These are phyloP conservation scores for Calidris pygmaea DNA, from an alignment of 2,113 vertebrate species.

Conservation along the genomic window DNA sequence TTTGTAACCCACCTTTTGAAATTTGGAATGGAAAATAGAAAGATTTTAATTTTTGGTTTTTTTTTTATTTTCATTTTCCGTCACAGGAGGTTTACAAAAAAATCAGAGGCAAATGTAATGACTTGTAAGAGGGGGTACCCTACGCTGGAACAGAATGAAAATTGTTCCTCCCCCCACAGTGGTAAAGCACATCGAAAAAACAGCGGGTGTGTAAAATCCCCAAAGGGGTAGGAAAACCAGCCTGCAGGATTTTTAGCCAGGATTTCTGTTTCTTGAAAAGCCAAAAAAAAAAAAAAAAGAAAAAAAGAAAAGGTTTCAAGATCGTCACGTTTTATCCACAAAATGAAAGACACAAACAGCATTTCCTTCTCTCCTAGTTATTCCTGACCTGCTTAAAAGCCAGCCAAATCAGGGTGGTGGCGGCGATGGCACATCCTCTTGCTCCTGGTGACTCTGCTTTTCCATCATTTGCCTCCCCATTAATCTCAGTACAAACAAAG, in stretches of 20 bases:
- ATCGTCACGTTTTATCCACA: neutral
- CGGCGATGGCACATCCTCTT: slow-evolving; percentile 4
- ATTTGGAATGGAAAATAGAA: neutral
- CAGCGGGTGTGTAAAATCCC: neutral
- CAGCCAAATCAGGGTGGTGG: neutral
- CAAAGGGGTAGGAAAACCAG: neutral
- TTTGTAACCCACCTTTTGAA: neutral
- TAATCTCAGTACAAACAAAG: slow-evolving; percentile 75
- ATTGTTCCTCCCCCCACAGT: neutral
- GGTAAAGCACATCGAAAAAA: fast-evolving
- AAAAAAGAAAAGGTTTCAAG: neutral
- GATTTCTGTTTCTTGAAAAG: neutral
- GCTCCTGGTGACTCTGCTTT: slow-evolving; percentile 51
- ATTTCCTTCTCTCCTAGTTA: neutral
- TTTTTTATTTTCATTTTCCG: neutral
- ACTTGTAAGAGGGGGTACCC: neutral
- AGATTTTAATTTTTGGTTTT: neutral
- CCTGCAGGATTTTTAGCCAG: neutral
- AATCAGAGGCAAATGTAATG: neutral
- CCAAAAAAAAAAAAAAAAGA: neutral
- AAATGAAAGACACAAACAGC: neutral
- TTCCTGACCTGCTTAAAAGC: neutral
- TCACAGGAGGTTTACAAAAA: neutral
- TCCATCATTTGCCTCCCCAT: slow-evolving; percentile 59
- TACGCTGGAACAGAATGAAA: neutral